A percentile compares a stretch with the other conserved stretches of the same genome.
phyloP scores from a whole-genome alignment of 2,113 vertebrate species.

The Carassius auratus region DNA sequence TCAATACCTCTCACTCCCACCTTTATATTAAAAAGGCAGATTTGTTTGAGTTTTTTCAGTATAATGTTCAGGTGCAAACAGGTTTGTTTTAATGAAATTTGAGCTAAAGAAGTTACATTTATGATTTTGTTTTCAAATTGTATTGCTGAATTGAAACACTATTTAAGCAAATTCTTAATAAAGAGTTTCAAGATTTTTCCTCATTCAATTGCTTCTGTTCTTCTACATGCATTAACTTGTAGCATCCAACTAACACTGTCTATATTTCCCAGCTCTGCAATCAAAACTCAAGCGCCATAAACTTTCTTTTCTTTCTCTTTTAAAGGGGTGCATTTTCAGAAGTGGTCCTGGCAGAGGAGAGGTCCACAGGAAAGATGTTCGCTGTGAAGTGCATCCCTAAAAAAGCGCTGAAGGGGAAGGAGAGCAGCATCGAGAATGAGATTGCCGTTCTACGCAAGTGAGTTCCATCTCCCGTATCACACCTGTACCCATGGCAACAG shows the following conservation, averaged over 20 bases:
- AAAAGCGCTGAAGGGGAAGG: conserved; percentile 96
- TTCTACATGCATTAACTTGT: background rate
- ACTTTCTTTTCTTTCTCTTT: background rate
- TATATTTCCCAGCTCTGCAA: background rate
- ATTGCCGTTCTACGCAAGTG: conserved; percentile 94
- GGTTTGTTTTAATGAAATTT: too few species aligned
- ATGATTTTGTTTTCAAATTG: too few species aligned
- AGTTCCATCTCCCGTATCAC: conserved; percentile 64
- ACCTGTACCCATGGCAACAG: conserved; percentile 33
- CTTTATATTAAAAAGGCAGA: background rate
- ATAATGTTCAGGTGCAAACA: too few species aligned
- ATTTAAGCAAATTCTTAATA: too few species aligned
- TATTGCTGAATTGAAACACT: too few species aligned
- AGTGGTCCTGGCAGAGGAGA: conserved; percentile 93
- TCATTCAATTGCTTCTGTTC: background rate
- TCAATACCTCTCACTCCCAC: background rate
- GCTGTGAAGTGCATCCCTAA: conserved; percentile 97
- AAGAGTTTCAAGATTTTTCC: too few species aligned
- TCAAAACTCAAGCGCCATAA: background rate
- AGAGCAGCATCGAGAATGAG: conserved; percentile 98
- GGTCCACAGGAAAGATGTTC: conserved; percentile 86
- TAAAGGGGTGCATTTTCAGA: conserved; percentile 92
- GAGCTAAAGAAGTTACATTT: too few species aligned
- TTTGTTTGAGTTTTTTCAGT: background rate
- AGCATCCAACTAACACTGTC: background rate